Evolutionary conservation across 2,113 vertebrate species (phyloP), one percentile per base, ranked within the genome.

Genomic region (Tachysurus vachellii): DNA sequence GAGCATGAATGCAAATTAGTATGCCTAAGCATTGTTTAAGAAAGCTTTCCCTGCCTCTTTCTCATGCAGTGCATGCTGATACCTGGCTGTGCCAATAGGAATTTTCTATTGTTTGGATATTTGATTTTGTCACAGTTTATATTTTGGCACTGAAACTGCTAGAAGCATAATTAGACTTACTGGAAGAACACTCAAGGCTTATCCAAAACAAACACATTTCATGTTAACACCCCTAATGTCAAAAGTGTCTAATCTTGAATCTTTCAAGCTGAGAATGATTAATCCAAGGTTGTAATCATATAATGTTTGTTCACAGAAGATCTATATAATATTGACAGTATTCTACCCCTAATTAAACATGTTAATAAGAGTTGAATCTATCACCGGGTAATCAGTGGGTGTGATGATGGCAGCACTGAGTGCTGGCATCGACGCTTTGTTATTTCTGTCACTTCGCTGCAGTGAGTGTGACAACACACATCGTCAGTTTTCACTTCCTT

Each of bases 191-290:
- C 84, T 73, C 76, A 80, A 42, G 76, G 61, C 57, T 54, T 0
- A 77, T 81, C 87, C 86, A 59, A 75, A 77, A 75, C 81, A 85
- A 31, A 73, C 85, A 80, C 3, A 36, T 26, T 80, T 86, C 76
- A 36, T 28, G 53, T 57, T 47, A 47, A n/a, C 73, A 61, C 71
- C 83, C 42, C 14, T 42, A 16, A 61, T 57, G 75, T 21, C 42
- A 16, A 26, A 57, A 75, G 76, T 56, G 19, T 42, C 61, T 86
- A 36, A 47, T 68, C 19, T 44, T 21, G 44, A 50, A 76, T 76
- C 23, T 76, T 23, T 13, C 31, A n/a, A 14, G 61, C 42, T 28
- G 9, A 68, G 44, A 53, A 57, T 31, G 62, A 54, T 83, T 50
- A 61, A 83, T 54, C 68, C 47, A 68, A 83, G 47, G 82, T 21